A percentile compares a stretch with the other conserved stretches of the same genome.
Evolutionary conservation across 1,140 invertebrate species (phyloP).

Genomic region (Caenorhabditis inopinata): DNA sequence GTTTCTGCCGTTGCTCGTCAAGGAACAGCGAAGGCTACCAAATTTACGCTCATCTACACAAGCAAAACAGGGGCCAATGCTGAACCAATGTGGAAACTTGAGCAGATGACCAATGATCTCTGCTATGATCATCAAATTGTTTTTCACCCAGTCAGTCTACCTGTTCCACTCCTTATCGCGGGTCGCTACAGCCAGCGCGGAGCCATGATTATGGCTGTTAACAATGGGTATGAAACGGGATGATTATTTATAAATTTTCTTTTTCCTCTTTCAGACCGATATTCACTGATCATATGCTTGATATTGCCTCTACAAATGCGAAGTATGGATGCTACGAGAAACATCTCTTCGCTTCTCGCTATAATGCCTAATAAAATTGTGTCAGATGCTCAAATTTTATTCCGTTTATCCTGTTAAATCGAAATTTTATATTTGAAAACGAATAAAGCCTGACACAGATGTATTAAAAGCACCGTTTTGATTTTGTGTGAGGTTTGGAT

Average conservation of each 20-base stretch:
- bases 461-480: too few species aligned
- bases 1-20: background rate
- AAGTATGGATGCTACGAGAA: too few species aligned
- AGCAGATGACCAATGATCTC: background rate
- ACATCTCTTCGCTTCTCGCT: too few species aligned
- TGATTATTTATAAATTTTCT: too few species aligned
- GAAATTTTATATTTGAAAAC: too few species aligned
- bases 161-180: background rate
- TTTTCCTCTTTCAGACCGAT: background rate
- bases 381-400: too few species aligned
- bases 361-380: too few species aligned
- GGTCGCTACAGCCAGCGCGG: background rate
- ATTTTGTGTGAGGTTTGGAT: too few species aligned
- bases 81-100: too few species aligned
- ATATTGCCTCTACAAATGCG: too few species aligned
- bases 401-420: too few species aligned
- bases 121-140: slow-evolving; percentile 12
- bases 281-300: background rate
- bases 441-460: too few species aligned
- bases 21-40: background rate
- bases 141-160: background rate
- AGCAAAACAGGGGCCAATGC: background rate
- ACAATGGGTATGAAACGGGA: background rate
- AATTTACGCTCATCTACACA: background rate
- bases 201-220: background rate